Percentiles rank a stretch among this genome's conserved stretches.
phyloP scores from a whole-genome alignment of 2,888 invertebrate genomes.

The Philereme vetulata region DNA sequence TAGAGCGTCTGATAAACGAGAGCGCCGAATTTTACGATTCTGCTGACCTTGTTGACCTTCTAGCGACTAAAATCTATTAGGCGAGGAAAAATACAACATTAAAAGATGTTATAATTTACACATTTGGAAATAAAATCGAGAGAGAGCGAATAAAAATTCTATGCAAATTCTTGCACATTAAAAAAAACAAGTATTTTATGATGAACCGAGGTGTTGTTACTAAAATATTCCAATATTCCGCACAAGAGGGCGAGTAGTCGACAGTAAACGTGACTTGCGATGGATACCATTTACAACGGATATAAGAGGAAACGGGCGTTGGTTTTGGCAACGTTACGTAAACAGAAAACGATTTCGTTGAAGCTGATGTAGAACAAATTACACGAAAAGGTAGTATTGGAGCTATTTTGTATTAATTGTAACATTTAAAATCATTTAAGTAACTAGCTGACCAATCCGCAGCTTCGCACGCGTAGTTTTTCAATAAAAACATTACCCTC shows the following conservation, averaged over 20 bases:
- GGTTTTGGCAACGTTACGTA: constrained; percentile 51
- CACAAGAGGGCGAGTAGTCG: constrained; percentile 32
- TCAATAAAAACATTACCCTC: too few relatives aligned
- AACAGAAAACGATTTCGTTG: constrained; percentile 47
- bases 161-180: constrained; percentile 25
- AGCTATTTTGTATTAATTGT: too few relatives aligned
- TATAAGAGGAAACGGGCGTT: constrained; percentile 52
- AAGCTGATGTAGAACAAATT: not conserved
- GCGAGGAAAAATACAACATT: constrained; percentile 7
- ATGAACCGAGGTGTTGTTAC: constrained; percentile 2
- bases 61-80: constrained; percentile 5
- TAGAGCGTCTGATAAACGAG: constrained; percentile 1
- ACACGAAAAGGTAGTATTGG: too few relatives aligned
- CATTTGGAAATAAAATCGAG: not conserved
- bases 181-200: not conserved
- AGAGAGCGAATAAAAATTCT: constrained; percentile 18
- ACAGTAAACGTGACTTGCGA: constrained; percentile 47
- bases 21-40: constrained; percentile 10
- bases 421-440: not conserved
- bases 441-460: too few relatives aligned
- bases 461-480: too few relatives aligned
- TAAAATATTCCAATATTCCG: constrained; percentile 17
- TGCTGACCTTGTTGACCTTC: constrained; percentile 14
- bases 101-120: not conserved
- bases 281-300: constrained; percentile 39